Percentiles rank a stretch among this genome's conserved stretches.
Evolutionary conservation across 2,888 invertebrate species (phyloP).

Genomic region (Melikaiella ostensackeni): DNA sequence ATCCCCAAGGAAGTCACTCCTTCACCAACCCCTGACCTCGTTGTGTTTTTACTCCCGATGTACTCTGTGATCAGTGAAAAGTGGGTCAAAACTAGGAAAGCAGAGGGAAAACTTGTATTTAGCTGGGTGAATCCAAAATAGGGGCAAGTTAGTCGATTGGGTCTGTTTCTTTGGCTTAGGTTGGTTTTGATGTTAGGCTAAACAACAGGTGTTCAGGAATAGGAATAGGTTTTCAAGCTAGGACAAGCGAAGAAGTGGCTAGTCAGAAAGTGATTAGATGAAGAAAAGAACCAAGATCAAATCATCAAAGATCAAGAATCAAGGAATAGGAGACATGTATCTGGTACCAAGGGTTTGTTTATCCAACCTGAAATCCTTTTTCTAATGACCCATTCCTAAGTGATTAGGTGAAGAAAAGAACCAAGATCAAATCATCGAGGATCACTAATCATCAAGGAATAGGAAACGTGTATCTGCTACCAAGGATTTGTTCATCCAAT

Average conservation of each 20-base stretch:
- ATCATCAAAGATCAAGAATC: not conserved
- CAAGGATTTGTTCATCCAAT: not conserved
- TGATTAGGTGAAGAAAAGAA: not conserved
- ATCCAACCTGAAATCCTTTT: not conserved
- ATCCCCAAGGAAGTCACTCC: not conserved
- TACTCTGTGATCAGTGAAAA: constrained; percentile 34
- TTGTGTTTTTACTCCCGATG: not conserved
- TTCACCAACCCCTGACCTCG: not conserved
- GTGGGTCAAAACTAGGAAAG: constrained; percentile 33
- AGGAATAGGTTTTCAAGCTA: not conserved
- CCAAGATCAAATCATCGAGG: not conserved
- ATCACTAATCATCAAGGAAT: not conserved
- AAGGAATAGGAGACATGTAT: not conserved
- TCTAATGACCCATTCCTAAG: not conserved
- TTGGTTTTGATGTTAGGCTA: constrained; percentile 1
- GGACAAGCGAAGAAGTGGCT: not conserved
- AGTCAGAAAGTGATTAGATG: not conserved
- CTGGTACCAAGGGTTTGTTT: not conserved
- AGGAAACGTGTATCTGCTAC: not conserved
- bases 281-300: not conserved
- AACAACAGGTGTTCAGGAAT: constrained; percentile 1
- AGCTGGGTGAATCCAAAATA: not conserved
- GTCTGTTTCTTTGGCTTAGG: not conserved
- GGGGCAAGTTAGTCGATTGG: not conserved
- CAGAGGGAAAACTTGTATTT: not conserved